Evolutionary conservation across 2,797 vertebrate species (phyloP).

Genomic region (Pipistrellus kuhlii): DNA sequence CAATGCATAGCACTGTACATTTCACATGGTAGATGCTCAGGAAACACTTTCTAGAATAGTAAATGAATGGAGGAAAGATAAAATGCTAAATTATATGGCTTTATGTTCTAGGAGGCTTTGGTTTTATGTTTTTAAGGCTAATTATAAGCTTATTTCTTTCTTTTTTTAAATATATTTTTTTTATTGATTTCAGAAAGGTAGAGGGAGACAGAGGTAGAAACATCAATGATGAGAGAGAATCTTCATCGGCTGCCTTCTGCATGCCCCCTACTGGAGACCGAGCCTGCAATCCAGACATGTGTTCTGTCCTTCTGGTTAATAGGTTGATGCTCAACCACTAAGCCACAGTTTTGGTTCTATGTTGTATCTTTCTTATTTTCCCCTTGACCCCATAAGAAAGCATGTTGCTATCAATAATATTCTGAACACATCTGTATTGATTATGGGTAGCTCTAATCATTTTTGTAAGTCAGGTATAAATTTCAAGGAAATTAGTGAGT

Average conservation of each 20-base stretch:
- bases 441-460: not conserved
- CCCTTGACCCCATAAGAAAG: not conserved
- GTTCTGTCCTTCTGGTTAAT: too few relatives aligned
- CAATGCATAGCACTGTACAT: not conserved
- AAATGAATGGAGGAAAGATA: not conserved
- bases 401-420: not conserved
- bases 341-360: not conserved
- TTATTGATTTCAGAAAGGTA: too few relatives aligned
- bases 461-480: not conserved
- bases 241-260: too few relatives aligned
- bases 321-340: too few relatives aligned
- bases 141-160: too few relatives aligned
- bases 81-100: not conserved
- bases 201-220: too few relatives aligned
- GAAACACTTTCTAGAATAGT: not conserved
- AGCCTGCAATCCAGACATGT: too few relatives aligned
- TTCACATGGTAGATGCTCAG: not conserved
- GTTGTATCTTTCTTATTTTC: not conserved
- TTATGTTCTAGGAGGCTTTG: not conserved
- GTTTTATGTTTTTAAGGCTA: not conserved
- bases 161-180: too few relatives aligned
- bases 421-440: not conserved
- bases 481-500: not conserved
- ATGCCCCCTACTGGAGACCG: too few relatives aligned
- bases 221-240: too few relatives aligned